Evolutionary conservation across 1,140 invertebrate genomes (phyloP).

Genomic region (Pectinophora gossypiella): DNA sequence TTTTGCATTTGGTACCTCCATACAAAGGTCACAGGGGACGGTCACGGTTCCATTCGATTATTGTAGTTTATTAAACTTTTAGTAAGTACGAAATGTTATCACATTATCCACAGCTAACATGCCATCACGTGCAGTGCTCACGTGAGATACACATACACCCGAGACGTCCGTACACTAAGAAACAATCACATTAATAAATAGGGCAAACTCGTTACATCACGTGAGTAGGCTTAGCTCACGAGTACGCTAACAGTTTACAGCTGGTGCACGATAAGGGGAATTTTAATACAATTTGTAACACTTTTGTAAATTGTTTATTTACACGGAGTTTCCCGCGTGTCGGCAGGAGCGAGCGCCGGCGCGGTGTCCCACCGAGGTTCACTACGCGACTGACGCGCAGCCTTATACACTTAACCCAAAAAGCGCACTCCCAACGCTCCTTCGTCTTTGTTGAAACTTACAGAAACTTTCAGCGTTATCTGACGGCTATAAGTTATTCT

Average conservation of each 20-base stretch:
- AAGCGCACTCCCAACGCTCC: not conserved
- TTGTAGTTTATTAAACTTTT: too few relatives aligned
- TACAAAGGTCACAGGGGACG: not conserved
- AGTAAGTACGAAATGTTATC: too few relatives aligned
- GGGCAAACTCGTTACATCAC: constrained; percentile 49
- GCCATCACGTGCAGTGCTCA: constrained; percentile 7
- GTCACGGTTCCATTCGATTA: not conserved
- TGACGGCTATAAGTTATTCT: too few relatives aligned
- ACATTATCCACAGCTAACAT: not conserved
- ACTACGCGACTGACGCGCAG: not conserved
- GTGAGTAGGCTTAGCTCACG: constrained; percentile 14
- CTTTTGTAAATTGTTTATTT: not conserved
- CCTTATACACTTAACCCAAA: not conserved
- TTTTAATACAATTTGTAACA: not conserved
- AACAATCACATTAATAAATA: constrained; percentile 53
- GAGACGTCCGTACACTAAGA: constrained; percentile 25
- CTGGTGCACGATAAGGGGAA: not conserved
- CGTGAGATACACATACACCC: constrained; percentile 8
- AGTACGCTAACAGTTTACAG: not conserved
- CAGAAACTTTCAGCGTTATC: not conserved
- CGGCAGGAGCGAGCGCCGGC: not conserved
- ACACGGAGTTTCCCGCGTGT: not conserved
- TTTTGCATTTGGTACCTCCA: not conserved
- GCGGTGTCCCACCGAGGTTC: not conserved
- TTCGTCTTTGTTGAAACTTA: not conserved